Evolutionary conservation across 2,888 invertebrate genomes (phyloP).

Genomic region (Heliconius hortense): DNA sequence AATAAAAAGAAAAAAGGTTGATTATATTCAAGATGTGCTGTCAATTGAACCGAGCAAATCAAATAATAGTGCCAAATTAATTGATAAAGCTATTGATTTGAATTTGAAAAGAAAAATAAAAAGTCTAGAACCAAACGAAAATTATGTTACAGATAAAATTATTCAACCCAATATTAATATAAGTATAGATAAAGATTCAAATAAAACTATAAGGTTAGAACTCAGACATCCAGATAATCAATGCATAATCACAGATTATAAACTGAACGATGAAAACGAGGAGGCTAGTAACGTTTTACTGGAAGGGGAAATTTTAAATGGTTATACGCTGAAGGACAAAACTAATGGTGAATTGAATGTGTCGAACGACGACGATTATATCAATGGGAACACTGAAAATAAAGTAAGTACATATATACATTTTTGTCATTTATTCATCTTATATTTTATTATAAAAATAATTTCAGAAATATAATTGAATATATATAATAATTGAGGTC

Average conservation of each 20-base stretch:
- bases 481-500: not conserved
- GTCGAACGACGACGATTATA: slow-evolving; percentile 48
- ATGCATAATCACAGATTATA: slow-evolving; percentile 37
- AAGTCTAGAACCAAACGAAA: slow-evolving; percentile 48
- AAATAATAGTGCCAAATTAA: slow-evolving; percentile 48
- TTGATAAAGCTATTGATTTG: slow-evolving; percentile 46
- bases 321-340: slow-evolving; percentile 53
- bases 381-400: slow-evolving; percentile 52
- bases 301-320: slow-evolving; percentile 50
- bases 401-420: slow-evolving; percentile 55
- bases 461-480: too few relatives aligned
- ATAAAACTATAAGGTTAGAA: slow-evolving; percentile 61
- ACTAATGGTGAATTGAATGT: slow-evolving; percentile 48
- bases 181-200: slow-evolving; percentile 62
- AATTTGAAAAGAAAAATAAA: slow-evolving; percentile 60
- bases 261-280: slow-evolving; percentile 37
- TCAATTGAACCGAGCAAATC: slow-evolving; percentile 43
- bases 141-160: slow-evolving; percentile 50
- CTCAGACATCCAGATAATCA: slow-evolving; percentile 39
- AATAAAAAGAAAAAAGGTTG: slow-evolving; percentile 60
- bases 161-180: slow-evolving; percentile 61
- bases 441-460: not conserved
- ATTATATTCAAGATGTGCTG: slow-evolving; percentile 39
- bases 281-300: slow-evolving; percentile 46
- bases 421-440: not conserved